These are phyloP conservation scores for Hyppa rectilinea DNA, from an alignment of 2,888 invertebrate species.

Conservation along the genomic window DNA sequence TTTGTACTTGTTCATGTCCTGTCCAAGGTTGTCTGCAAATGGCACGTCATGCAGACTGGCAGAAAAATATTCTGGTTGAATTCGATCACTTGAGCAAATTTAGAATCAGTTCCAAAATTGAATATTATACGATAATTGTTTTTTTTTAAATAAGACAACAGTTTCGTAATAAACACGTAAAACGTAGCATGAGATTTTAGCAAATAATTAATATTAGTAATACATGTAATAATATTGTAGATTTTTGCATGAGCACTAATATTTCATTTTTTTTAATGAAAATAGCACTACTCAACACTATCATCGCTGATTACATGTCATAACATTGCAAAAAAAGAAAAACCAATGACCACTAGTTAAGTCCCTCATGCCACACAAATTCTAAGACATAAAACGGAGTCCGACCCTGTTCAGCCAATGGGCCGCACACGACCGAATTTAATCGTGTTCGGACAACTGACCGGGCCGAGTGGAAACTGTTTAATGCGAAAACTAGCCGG, in stretches of 20 bases:
- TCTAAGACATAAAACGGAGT: conserved; percentile 57
- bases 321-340: background rate
- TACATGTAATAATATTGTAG: too few relatives aligned
- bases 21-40: too few relatives aligned
- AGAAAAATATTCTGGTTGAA: too few relatives aligned
- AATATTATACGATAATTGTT: too few relatives aligned
- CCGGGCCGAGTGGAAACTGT: conserved; percentile 77
- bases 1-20: too few relatives aligned
- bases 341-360: background rate
- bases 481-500: conserved; percentile 79
- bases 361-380: background rate
- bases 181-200: too few relatives aligned
- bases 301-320: background rate
- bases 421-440: conserved; percentile 80
- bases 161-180: too few relatives aligned
- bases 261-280: background rate
- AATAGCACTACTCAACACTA: background rate
- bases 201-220: too few relatives aligned
- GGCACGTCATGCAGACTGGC: too few relatives aligned
- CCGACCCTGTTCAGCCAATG: conserved; percentile 75
- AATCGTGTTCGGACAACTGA: conserved; percentile 82
- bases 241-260: background rate
- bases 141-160: too few relatives aligned
- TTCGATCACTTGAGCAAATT: too few relatives aligned
- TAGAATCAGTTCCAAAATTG: too few relatives aligned